Conservation (phyloP, 2,888 invertebrate genomes). For the Ophioninae sp. region DNA sequence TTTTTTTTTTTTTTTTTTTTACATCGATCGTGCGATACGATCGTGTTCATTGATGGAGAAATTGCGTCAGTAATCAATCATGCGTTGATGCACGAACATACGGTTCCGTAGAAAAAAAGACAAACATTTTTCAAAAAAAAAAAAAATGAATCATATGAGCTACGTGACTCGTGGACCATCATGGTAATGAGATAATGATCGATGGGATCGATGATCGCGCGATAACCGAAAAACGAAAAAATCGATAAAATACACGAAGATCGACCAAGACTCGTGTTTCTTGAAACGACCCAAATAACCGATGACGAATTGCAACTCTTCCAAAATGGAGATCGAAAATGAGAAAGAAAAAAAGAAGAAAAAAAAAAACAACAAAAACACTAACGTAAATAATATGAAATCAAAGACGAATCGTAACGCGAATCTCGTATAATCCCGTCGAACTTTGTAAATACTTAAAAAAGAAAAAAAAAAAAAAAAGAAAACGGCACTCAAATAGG, state of each 20-base stretch:
- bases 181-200: slow-evolving; percentile 14
- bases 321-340: slow-evolving; percentile 27
- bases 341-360: slow-evolving; percentile 40
- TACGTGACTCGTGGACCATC: slow-evolving; percentile 19
- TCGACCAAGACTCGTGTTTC: slow-evolving; percentile 2
- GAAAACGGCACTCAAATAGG: slow-evolving; percentile 63
- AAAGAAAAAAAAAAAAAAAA: too few relatives aligned
- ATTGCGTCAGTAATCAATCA: slow-evolving; percentile 26
- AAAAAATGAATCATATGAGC: not conserved
- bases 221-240: slow-evolving; percentile 16
- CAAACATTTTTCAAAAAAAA: not conserved
- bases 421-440: slow-evolving; percentile 53
- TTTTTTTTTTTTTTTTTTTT: too few relatives aligned
- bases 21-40: slow-evolving; percentile 42
- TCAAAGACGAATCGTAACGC: slow-evolving; percentile 32
- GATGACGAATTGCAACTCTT: slow-evolving; percentile 51
- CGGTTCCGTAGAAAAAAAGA: slow-evolving; percentile 15
- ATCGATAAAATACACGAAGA: slow-evolving; percentile 4
- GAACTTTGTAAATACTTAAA: slow-evolving; percentile 66
- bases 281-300: not conserved
- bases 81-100: slow-evolving; percentile 40
- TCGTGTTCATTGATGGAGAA: slow-evolving; percentile 24
- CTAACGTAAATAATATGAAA: slow-evolving; percentile 29
- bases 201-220: slow-evolving; percentile 24
- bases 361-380: slow-evolving; percentile 38